Evolutionary conservation across 2,113 vertebrate species (phyloP), one percentile per base, ranked within the genome.

Genomic region (Gymnarchus niloticus): DNA sequence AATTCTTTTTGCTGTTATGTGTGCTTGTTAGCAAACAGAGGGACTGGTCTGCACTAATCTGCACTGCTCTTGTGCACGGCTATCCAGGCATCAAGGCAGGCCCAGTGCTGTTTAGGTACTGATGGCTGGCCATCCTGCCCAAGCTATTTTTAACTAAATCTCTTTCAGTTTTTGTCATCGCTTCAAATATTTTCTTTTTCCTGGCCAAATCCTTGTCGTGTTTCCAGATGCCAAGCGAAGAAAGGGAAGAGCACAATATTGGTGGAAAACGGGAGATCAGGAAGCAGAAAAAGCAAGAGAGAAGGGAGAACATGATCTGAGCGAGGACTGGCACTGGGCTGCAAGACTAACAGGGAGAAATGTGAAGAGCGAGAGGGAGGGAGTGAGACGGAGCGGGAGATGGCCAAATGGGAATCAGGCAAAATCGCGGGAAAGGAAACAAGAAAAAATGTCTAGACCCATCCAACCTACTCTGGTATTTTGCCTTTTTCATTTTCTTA

Each of bases 291-390:
- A 87, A 86, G 82, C 88, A 89, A 87, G 88, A 88, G 84, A 87
- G 86, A 85, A 83, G 86, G 78, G 85, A 56, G 86, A 87, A 56
- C 59, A 81, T 57, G 91, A 89, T 87, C 88, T 88, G 90, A 91
- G 89, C 85, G 90, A 91, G 89, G 86, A 89, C 88, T 93, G 93
- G 92, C 91, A 92, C 86, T 88, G 90, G 88, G 87, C 88, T 90
- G 87, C 89, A 84, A 90, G 91, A 90, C 90, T 86, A 88, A 88
- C 89, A 87, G 87, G 87, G 88, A 85, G 83, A 89, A 89, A 92
- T 83, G 88, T 83, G 87, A 83, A 88, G 87, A 88, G 92, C 91
- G 84, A 88, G 83, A 86, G 85, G 82, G 80, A 56, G 76, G 85
- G 87, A 83, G 87, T 83, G 86, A 90, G 86, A 88, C 91, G 85